Evolutionary conservation across 1,140 invertebrate species (phyloP), one percentile per base, ranked within the genome.

Genomic region (Lasioglossum baleicum): DNA sequence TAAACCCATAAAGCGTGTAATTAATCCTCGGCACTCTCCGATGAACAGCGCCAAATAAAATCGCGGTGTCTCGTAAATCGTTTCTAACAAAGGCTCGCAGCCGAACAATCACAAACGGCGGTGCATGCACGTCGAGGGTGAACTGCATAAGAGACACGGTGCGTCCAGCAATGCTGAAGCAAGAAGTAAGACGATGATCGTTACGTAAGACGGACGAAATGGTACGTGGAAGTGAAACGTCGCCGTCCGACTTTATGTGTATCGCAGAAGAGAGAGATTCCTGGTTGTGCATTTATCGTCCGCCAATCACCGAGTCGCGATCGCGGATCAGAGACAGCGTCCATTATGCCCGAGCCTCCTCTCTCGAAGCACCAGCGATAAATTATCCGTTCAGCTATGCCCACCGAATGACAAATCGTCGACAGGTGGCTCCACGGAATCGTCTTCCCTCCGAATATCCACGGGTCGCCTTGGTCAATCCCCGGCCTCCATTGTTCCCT

Each of bases 371-470:
- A 31, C 13, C n/a, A 35, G 42, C 73, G 58, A 69, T 86, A 87
- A 85, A 85, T 87, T 78, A 85, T 77, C 56, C 71, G 80, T 75
- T 84, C 70, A 60, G 70, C 69, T 83, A 84, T 74, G 70, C 61
- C 56, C 56, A 20, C 8, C 61, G 64, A 80, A 73, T 87, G 81
- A 87, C 84, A 86, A 83, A 87, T 74, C 71, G 81, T 44, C 77
- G 84, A 83, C 85, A 86, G 84, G 76, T 87, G 85, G 69, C 15
- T 68, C 58, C 58, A 26, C 48, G 64, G 72, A 67, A 73, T 70
- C 74, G 44, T 26, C 40, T 53, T 51, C 60, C 61, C 66, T 40
- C 40, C 26, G 60, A 61, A 53, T 53, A 61, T 61, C 17, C 15
- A 5, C 51, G 4, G 51, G 6, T 20, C 13, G 51, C 13, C 13